Percentiles rank a stretch among this genome's conserved stretches.
These are phyloP conservation scores for Hypotaenidia okinawae DNA, from an alignment of 2,797 vertebrate genomes.

Conservation along the genomic window DNA sequence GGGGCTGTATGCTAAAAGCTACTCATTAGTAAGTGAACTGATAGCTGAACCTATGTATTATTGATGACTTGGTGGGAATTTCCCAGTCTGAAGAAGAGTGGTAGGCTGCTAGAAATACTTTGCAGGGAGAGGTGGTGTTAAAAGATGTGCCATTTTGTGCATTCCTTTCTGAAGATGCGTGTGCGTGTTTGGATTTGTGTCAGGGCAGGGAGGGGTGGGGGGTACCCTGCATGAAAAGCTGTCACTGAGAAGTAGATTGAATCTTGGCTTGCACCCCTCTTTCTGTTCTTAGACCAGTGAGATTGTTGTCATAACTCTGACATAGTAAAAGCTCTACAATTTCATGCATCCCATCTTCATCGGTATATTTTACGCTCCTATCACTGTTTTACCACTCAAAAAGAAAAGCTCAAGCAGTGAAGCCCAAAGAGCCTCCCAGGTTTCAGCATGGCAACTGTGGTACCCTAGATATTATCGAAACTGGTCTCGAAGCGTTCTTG, in stretches of 20 bases:
- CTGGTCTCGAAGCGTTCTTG: neutral
- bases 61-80: constrained; percentile 22
- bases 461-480: neutral
- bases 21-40: neutral
- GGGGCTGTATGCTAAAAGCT: neutral
- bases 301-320: neutral
- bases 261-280: neutral
- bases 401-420: neutral
- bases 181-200: neutral
- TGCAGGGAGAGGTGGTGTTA: neutral
- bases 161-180: neutral
- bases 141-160: neutral
- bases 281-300: neutral
- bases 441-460: neutral
- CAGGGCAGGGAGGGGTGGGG: no score
- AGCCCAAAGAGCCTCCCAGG: neutral
- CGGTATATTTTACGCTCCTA: neutral
- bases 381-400: neutral
- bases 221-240: neutral
- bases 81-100: neutral
- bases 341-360: neutral
- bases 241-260: neutral
- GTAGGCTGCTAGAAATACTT: neutral
- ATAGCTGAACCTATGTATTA: constrained; percentile 34
- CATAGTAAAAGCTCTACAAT: neutral